Evolutionary conservation across 2,797 vertebrate genomes (phyloP).

Genomic region (Euphonia xanthogaster): DNA sequence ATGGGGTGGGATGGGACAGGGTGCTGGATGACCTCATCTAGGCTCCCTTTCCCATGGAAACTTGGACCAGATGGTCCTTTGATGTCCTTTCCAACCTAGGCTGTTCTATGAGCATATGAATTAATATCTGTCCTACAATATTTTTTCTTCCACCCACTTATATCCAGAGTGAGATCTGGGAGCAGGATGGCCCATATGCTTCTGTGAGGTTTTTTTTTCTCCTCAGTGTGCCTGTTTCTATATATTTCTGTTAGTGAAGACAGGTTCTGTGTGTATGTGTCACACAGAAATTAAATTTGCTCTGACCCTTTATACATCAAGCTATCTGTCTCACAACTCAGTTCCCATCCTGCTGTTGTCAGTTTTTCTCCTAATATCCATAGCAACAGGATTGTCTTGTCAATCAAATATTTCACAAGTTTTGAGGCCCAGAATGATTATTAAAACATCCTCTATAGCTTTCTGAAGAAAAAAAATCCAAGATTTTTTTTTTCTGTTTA

Average conservation of each 20-base stretch:
- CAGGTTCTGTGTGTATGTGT: not conserved
- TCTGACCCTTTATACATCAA: not conserved
- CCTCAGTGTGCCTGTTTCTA: not conserved
- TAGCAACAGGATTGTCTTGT: not conserved
- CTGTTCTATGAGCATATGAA: not conserved
- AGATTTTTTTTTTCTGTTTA: not conserved
- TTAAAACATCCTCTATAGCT: not conserved
- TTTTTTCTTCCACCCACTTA: not conserved
- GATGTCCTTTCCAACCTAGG: not conserved
- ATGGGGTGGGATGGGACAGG: not conserved
- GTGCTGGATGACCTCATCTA: not conserved
- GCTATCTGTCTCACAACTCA: constrained; percentile 26
- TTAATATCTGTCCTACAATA: not conserved
- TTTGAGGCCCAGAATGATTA: not conserved
- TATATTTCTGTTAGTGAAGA: not conserved
- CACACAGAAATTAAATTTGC: constrained; percentile 4
- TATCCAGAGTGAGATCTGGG: not conserved
- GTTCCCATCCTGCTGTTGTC: not conserved
- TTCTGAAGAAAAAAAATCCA: not conserved
- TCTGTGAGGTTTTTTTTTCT: not conserved
- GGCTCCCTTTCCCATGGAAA: not conserved
- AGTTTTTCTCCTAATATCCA: constrained; percentile 16
- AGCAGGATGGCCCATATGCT: constrained; percentile 1
- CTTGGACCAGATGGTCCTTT: not conserved
- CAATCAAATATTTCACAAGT: not conserved